Evolutionary conservation across 2,113 vertebrate genomes (phyloP).

Genomic region (Sturnira hondurensis): DNA sequence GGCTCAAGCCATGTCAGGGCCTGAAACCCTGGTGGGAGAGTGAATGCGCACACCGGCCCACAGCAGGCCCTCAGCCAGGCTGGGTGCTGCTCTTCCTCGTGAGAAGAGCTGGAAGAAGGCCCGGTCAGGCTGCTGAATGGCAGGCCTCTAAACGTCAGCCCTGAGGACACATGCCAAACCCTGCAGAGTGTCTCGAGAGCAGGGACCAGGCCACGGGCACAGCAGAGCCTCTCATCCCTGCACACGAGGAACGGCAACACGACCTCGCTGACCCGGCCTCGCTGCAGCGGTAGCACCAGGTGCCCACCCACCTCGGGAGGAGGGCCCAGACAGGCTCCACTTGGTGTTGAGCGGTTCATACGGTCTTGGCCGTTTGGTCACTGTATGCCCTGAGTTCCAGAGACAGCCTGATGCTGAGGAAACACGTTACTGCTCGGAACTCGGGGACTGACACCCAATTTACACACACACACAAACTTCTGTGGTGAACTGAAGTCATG

Average conservation of each 20-base stretch:
- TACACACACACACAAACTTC: neutral
- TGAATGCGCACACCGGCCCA: rapidly evolving
- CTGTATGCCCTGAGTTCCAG: neutral
- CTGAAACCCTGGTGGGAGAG: neutral
- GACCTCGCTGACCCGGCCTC: rapidly evolving
- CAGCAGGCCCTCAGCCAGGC: rapidly evolving
- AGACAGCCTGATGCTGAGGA: neutral
- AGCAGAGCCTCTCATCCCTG: neutral
- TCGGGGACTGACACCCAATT: neutral
- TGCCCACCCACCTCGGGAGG: rapidly evolving
- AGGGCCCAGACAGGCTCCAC: rapidly evolving
- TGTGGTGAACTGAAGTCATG: neutral
- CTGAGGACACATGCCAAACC: neutral
- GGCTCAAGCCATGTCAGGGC: neutral
- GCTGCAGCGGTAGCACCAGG: rapidly evolving
- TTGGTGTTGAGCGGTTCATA: rapidly evolving
- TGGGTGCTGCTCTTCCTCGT: neutral
- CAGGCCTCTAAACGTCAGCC: neutral
- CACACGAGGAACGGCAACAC: too few relatives aligned
- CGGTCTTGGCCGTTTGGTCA: rapidly evolving
- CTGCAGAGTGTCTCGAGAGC: neutral
- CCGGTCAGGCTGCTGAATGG: rapidly evolving
- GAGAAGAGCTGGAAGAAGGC: too few relatives aligned
- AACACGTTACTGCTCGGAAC: neutral
- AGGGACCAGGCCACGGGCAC: neutral